Base-by-base conservation (phyloP, 1,140 invertebrate genomes). In the Batillaria attramentaria region DNA sequence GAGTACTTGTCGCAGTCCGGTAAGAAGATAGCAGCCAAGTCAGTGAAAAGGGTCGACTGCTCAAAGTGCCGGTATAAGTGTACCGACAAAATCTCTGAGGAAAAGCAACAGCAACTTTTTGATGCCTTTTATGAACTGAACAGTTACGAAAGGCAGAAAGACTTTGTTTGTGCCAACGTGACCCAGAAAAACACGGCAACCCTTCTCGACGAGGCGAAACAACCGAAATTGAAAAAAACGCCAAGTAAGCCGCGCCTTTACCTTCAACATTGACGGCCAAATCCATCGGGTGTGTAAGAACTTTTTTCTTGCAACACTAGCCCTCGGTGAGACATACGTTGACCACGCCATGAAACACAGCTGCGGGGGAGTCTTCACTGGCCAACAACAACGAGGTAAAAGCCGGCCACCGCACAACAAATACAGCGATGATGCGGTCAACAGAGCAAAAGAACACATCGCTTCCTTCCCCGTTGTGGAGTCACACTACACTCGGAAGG, bases 401-500 rank as follows among this genome's bases (percentile, higher is more conserved):
- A n/a, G n/a, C n/a, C n/a, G n/a, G n/a, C 31, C 33, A 2, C 31
- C 69, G 28, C 46, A 37, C 35, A 73, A 72, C 39, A 72, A 60
- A 46, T 46, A 37, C 50, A 20, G 57, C 16, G 39, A 68, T 10
- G 42, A 33, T 4, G 39, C 16, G 28, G 35, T 65, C 1, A 50
- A 78, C n/a, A 33, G 35, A 54, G 74, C 79, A 20, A 42, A 8
- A 68, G 39, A 46, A 20, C 78, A 80, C 43, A 80, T 80, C n/a
- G 43, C 54, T 57, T 65, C 50, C 6, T 80, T 80, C 39, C 75
- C 70, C 8, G 54, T 28, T 24, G 57, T 80, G 1, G 74, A 80
- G 6, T 41, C 74, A 24, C 78, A 83, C 60, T 83, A 83, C 60
- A 77, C 37, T 37, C 62, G 78, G 68, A 42, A 80, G 77, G 41